These are phyloP conservation scores for Cancer borealis DNA, from an alignment of 2,888 invertebrate genomes.

Conservation along the genomic window DNA sequence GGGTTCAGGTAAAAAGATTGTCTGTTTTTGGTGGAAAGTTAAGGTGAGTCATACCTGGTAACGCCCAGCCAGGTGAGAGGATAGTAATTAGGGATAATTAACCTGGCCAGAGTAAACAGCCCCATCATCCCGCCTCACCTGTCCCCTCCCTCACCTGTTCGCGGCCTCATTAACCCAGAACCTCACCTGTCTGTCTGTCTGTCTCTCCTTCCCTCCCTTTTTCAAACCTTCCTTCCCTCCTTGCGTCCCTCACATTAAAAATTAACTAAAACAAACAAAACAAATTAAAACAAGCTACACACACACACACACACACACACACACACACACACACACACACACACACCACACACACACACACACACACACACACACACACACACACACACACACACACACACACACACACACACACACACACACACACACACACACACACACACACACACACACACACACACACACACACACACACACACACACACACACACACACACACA, in stretches of 20 bases:
- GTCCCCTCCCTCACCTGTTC: conserved; percentile 36
- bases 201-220: not conserved
- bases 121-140: conserved; percentile 15
- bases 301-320: too few relatives aligned
- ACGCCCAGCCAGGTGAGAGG: not conserved
- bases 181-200: conserved; percentile 20
- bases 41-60: not conserved
- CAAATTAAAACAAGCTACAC: too few relatives aligned
- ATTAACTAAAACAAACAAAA: not conserved
- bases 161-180: not conserved
- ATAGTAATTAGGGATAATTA: not conserved
- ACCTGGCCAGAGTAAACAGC: conserved; percentile 8
- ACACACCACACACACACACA: not conserved
- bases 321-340: not conserved
- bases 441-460: not conserved
- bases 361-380: not conserved
- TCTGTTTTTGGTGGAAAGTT: too few relatives aligned
- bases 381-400: not conserved
- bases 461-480: not conserved
- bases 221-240: not conserved
- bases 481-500: not conserved
- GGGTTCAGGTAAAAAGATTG: too few relatives aligned
- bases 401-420: conserved; percentile 18
- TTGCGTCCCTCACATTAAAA: not conserved
- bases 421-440: not conserved